These are phyloP conservation scores for Microplitis manilae DNA, from an alignment of 2,888 invertebrate species.

Conservation along the genomic window DNA sequence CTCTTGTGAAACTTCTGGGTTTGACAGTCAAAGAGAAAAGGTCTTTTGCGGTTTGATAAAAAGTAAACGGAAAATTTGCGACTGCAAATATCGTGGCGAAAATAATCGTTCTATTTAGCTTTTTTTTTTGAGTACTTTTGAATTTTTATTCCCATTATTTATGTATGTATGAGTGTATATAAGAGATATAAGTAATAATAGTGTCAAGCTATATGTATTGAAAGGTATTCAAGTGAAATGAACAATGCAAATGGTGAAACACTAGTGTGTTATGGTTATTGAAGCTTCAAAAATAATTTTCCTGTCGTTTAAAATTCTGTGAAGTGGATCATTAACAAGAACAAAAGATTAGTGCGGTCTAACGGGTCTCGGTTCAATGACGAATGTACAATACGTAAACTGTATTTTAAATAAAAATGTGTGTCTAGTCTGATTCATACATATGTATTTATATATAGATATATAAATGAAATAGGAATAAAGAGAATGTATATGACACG, in stretches of 20 bases:
- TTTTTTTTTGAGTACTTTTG: not conserved
- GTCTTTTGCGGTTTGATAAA: not conserved
- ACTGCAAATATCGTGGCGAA: not conserved
- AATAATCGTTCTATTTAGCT: not conserved
- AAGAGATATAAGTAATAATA: not conserved
- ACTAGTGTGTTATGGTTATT: not conserved
- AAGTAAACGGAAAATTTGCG: not conserved
- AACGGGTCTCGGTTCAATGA: not conserved
- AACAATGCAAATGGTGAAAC: conserved; percentile 6
- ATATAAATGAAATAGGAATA: not conserved
- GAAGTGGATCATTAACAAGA: conserved; percentile 15
- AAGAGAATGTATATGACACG: conserved; percentile 9
- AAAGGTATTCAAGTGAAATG: not conserved
- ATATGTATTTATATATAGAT: not conserved
- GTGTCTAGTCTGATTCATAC: not conserved
- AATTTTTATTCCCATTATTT: not conserved
- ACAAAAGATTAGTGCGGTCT: conserved; percentile 3
- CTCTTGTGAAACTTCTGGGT: not conserved
- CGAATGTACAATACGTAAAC: not conserved
- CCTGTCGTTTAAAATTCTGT: conserved; percentile 8
- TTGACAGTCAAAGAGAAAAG: not conserved
- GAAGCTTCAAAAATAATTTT: conserved; percentile 14
- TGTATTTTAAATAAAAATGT: not conserved
- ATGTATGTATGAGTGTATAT: not conserved
- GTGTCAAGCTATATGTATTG: not conserved